Base-by-base conservation (phyloP, 1,140 invertebrate genomes). In the Plodia interpunctella region DNA sequence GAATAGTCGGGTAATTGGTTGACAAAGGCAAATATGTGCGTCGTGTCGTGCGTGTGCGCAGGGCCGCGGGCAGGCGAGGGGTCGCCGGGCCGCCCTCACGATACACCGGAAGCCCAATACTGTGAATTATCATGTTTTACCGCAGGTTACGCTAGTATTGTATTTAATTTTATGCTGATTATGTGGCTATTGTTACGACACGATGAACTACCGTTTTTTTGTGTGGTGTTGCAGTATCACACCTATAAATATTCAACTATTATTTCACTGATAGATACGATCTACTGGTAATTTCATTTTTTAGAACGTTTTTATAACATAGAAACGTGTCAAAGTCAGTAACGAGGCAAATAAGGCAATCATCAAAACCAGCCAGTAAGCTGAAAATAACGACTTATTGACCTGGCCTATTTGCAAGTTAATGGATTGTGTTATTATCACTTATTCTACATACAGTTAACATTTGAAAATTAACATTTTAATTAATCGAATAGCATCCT, bases 1-100 rank as follows among this genome's bases (percentile, higher is more conserved):
- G 64, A 71, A 74, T 72, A 66, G 64, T 58, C 51, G 35, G 58
- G 68, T 70, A 76, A 78, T 78, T 66, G 70, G 62, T 73, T 73
- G 60, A 74, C 70, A 78, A 75, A 65, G 49, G 18, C 57, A 44
- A 25, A 61, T 32, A 49, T 20, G 18, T 25, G 21, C 21, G 21
- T 25, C 21, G 21, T 25, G 56, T 21, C 52, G 21, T 21, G 52
- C 56, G 53, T 18, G 32, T 30, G 44, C 17, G 38, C 49, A 53
- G 51, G 49, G 28, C 20, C 13, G n/a, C n/a, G n/a, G n/a, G n/a
- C 15, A 11, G 18, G 9, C 10, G 49, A 20, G 49, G 55, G 60
- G 55, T 59, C 60, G 57, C 25, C 51, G 9, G 28, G 17, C 49
- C 38, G 21, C 19, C 30, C 11, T 32, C 28, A n/a, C 49, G 18